A percentile compares a stretch with the other conserved stretches of the same genome.
Conservation (phyloP, 2,797 vertebrate genomes). For the Loris lydekkerianus region DNA sequence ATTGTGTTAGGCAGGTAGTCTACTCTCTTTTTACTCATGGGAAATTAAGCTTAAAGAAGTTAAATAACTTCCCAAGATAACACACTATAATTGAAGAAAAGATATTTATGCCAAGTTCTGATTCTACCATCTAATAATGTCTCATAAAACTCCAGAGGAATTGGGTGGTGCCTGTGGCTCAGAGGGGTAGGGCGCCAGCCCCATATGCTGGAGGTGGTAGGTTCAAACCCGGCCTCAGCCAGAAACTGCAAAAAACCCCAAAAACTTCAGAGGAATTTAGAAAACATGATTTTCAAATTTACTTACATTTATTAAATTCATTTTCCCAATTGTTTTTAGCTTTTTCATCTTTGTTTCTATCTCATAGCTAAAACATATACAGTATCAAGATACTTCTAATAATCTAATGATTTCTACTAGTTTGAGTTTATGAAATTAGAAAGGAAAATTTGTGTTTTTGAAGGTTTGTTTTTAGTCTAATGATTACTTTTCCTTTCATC, state of each 20-base stretch:
- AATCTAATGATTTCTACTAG: not conserved
- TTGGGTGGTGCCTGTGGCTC: too few species aligned
- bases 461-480: not conserved
- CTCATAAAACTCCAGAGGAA: not conserved
- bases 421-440: not conserved
- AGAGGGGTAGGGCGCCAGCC: too few species aligned
- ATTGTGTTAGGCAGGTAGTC: not conserved
- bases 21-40: not conserved
- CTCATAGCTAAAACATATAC: not conserved
- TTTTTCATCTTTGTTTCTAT: not conserved
- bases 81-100: not conserved
- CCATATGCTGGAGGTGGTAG: too few species aligned
- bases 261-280: too few species aligned
- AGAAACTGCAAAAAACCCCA: too few species aligned
- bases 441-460: not conserved
- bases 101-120: not conserved
- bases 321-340: not conserved
- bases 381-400: not conserved
- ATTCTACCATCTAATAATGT: not conserved
- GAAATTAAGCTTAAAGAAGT: slow-evolving; percentile 16
- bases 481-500: not conserved
- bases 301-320: not conserved
- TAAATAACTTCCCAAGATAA: not conserved
- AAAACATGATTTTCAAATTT: not conserved
- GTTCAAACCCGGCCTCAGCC: too few species aligned